Evolutionary conservation across 2,888 invertebrate genomes (phyloP), one percentile per base, ranked within the genome.

Genomic region (Lepidochitona cinerea): DNA sequence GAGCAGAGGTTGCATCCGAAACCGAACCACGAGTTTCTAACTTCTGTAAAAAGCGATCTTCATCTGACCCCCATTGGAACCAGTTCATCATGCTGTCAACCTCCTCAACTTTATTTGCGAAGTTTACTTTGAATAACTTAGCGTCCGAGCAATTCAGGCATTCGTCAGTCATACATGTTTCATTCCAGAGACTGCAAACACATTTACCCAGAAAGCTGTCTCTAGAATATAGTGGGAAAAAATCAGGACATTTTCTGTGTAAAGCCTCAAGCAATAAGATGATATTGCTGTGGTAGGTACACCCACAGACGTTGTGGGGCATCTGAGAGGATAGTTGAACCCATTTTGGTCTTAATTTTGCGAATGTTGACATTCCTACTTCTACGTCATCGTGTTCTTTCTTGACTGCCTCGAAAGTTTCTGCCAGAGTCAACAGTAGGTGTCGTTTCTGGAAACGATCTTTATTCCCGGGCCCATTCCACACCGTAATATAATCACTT

Each of bases 261-360:
- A 71, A 41, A n/a, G 71, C 37, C 68, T 71, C 71, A n/a, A n/a
- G n/a, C n/a, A 12, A 74, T 23, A 74, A 67, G 12, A 66, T 70
- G 7, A 72, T 36, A 68, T 74, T 74, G n/a, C 36, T 64, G 37
- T 74, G 74, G 36, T 74, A 74, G 18, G 14, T 26, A 37, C 74
- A 74, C 5, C 36, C 67, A 32, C 74, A 74, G 3, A 74, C 68
- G 26, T 71, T 71, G 41, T 74, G 71, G 12, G 70, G 69, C 49
- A 37, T 59, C 37, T 53, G 18, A 29, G 71, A 52, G 26, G 36
- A 36, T 33, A 66, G 37, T n/a, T 18, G 26, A 14, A 74, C 74
- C 33, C 66, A 70, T 37, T 41, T 54, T 23, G 74, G 67, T 33
- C 74, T 53, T 26, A 74, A 14, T 33, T 66, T 59, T 18, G 68